Percentiles rank a stretch among this genome's conserved stretches.
Evolutionary conservation across 1,140 invertebrate species (phyloP).

Genomic region (Zaprionus taronus): DNA sequence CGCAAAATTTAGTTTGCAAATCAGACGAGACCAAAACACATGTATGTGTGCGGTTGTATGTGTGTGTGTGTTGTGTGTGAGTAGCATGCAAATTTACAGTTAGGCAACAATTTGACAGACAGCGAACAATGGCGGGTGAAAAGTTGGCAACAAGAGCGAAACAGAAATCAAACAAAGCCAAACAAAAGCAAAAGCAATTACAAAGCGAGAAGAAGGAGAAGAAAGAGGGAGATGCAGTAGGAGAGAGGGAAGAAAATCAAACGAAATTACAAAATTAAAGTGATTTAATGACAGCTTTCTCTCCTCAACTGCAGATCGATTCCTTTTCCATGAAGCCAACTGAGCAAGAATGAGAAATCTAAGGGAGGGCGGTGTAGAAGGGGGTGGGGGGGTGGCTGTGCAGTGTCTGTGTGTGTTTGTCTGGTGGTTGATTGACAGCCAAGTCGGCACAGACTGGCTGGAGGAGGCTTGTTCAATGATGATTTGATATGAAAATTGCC

Average conservation of each 20-base stretch:
- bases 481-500: constrained; percentile 83
- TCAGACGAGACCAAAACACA: constrained; percentile 48
- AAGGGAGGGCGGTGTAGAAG: constrained; percentile 14
- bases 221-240: not conserved
- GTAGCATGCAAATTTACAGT: constrained; percentile 54
- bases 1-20: constrained; percentile 73
- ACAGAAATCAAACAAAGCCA: constrained; percentile 70
- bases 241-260: constrained; percentile 68
- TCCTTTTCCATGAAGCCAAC: constrained; percentile 23
- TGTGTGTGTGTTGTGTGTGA: constrained; percentile 23
- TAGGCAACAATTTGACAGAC: constrained; percentile 72
- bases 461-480: constrained; percentile 53
- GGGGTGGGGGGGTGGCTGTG: not conserved
- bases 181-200: constrained; percentile 76
- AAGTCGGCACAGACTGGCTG: not conserved
- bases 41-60: constrained; percentile 10
- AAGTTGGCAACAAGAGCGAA: constrained; percentile 63
- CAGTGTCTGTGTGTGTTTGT: not conserved
- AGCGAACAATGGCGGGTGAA: constrained; percentile 53
- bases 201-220: constrained; percentile 38
- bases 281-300: constrained; percentile 66
- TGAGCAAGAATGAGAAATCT: not conserved
- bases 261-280: constrained; percentile 79
- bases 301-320: constrained; percentile 27
- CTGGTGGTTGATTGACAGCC: constrained; percentile 72